These are phyloP conservation scores for Aporrectodea caliginosa DNA, from an alignment of 1,140 invertebrate genomes.

Conservation along the genomic window DNA sequence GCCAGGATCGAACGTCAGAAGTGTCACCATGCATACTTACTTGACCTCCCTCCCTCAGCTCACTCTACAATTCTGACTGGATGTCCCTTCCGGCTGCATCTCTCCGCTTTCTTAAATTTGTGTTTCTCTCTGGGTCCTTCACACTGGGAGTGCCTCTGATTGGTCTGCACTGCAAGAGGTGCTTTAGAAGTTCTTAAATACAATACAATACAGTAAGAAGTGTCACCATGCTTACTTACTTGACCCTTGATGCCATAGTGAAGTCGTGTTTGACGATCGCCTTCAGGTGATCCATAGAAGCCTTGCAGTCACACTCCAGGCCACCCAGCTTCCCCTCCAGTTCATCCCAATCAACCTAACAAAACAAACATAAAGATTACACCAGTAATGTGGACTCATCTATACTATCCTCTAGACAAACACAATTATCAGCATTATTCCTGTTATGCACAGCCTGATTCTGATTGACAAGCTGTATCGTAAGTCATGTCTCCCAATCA, in stretches of 20 bases:
- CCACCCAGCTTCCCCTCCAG: slow-evolving; percentile 69
- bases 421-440: too few relatives aligned
- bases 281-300: slow-evolving; percentile 95
- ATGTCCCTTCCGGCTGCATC: too few relatives aligned
- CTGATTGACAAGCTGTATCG: too few relatives aligned
- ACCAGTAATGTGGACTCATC: not conserved
- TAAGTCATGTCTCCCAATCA: too few relatives aligned
- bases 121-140: too few relatives aligned
- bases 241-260: slow-evolving; percentile 75
- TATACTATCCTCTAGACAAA: not conserved
- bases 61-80: too few relatives aligned
- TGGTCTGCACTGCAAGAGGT: not conserved
- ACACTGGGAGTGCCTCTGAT: too few relatives aligned
- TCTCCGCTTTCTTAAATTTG: too few relatives aligned
- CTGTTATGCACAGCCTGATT: too few relatives aligned
- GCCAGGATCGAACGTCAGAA: too few relatives aligned
- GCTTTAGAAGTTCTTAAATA: not conserved
- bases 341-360: slow-evolving; percentile 56
- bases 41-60: too few relatives aligned
- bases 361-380: slow-evolving; percentile 16
- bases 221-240: slow-evolving; percentile 56
- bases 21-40: too few relatives aligned
- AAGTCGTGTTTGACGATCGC: slow-evolving; percentile 93
- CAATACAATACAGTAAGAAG: not conserved
- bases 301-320: slow-evolving; percentile 92